Evolutionary conservation across 2,797 vertebrate species (phyloP), one percentile per base, ranked within the genome.

Genomic region (Gila robusta): DNA sequence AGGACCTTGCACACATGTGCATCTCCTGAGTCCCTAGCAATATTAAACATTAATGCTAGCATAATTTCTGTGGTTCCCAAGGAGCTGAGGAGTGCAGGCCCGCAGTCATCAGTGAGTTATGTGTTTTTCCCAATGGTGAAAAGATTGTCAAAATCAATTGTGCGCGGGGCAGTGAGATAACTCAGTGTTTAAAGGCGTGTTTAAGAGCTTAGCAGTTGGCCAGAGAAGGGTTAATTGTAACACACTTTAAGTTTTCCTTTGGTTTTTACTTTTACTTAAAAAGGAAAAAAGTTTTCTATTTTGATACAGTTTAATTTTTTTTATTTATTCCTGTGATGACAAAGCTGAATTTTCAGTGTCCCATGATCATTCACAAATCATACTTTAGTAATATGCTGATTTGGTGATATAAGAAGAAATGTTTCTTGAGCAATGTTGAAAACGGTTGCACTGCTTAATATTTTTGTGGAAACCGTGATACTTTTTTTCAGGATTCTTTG

Each of bases 41-140:
- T 92, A 95, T 96, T 94, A 96, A 96, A 96, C 95, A 96, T 96
- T 96, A 95, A 96, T 95, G 94, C 82, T 35, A 91, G 94, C 94
- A 95, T 95, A 94, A 95, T 96, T 95, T 94, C 70, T 84, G 67
- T 69, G 90, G 90, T 92, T 94, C 93, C 90, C 91, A 90, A 91
- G 92, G 88, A 91, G 92, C 88, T 82, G 39, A 80, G 71, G 83
- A 87, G 84, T 73, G 76, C 85, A 81, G 71, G 82, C 88, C 90
- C 76, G 84, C 92, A 93, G 93, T 94, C 94, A 94, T 92, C 92
- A 92, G 91, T 93, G 94, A 91, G 92, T 94, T 92, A 89, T 81
- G 89, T 92, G 94, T 92, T 93, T 93, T 93, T 93, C 94, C 94
- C 93, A 93, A 92, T 93, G 93, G 94, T 92, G 88, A 90, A 73